These are phyloP conservation scores for Glaucopsyche alexis DNA, from an alignment of 2,888 invertebrate species.

Conservation along the genomic window DNA sequence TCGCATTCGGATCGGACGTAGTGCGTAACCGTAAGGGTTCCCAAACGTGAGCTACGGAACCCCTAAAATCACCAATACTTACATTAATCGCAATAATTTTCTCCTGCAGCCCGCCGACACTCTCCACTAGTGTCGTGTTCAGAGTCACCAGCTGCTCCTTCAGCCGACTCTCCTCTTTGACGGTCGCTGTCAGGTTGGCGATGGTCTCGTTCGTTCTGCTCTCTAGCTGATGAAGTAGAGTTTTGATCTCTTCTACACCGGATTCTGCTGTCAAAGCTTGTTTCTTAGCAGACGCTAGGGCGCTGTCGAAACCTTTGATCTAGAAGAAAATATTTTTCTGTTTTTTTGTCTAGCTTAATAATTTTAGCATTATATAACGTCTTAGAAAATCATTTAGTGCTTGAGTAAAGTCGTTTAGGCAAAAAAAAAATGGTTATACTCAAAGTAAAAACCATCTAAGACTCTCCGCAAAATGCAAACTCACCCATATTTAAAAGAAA, in stretches of 20 bases:
- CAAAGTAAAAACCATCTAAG: too few species aligned
- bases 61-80: conserved; percentile 42
- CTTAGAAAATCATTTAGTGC: too few species aligned
- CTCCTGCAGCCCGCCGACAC: conserved; percentile 56
- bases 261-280: conserved; percentile 64
- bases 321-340: conserved; percentile 46
- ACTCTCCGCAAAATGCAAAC: too few species aligned
- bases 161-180: conserved; percentile 54
- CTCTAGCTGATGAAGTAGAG: conserved; percentile 58
- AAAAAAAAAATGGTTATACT: too few species aligned
- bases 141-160: conserved; percentile 51
- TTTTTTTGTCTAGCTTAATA: neutral
- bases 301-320: conserved; percentile 74
- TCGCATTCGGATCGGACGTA: too few species aligned
- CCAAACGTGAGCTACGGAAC: too few species aligned
- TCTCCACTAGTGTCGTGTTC: conserved; percentile 57
- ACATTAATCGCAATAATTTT: conserved; percentile 62
- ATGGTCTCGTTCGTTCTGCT: conserved; percentile 64
- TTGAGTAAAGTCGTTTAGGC: too few species aligned
- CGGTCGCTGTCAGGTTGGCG: conserved; percentile 56
- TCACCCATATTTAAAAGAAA: too few species aligned
- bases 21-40: too few species aligned
- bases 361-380: too few species aligned
- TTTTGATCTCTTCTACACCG: conserved; percentile 65
- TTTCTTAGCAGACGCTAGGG: conserved; percentile 60